Conservation (phyloP, 2,797 vertebrate genomes). For the Acipenser ruthenus region DNA sequence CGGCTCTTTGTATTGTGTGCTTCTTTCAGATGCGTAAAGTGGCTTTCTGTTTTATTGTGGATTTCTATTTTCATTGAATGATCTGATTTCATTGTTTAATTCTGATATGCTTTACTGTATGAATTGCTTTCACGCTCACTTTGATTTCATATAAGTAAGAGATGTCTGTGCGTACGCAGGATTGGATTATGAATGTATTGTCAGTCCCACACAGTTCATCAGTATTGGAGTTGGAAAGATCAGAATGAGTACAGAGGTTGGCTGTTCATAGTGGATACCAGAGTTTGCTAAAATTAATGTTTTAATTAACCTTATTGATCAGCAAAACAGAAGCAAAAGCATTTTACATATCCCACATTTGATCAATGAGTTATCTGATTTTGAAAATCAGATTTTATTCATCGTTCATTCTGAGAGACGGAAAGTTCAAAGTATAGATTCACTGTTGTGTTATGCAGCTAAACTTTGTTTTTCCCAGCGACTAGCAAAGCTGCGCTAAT, state of each 20-base stretch:
- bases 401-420: slow-evolving; percentile 60
- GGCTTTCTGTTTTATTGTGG: too few relatives aligned
- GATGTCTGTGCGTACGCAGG: slow-evolving; percentile 51
- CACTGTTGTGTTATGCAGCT: slow-evolving; percentile 83
- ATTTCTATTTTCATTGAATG: too few relatives aligned
- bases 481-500: slow-evolving; percentile 78
- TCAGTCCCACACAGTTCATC: slow-evolving; percentile 46
- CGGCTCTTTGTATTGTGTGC: neutral
- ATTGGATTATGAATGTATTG: slow-evolving; percentile 66
- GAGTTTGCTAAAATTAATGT: slow-evolving; percentile 62
- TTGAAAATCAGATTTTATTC: slow-evolving; percentile 69
- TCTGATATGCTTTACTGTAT: slow-evolving; percentile 23
- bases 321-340: slow-evolving; percentile 60
- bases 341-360: slow-evolving; percentile 63
- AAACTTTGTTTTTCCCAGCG: slow-evolving; percentile 76
- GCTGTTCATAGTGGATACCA: slow-evolving; percentile 52
- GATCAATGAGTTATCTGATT: slow-evolving; percentile 75
- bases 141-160: slow-evolving; percentile 51
- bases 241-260: slow-evolving; percentile 52
- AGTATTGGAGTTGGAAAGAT: slow-evolving; percentile 44
- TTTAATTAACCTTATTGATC: slow-evolving; percentile 75
- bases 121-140: slow-evolving; percentile 47
- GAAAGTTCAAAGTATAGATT: slow-evolving; percentile 63
- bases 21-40: neutral
- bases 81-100: neutral